A percentile compares a stretch with the other conserved stretches of the same genome.
These are phyloP conservation scores for Zingel zingel DNA, from an alignment of 2,113 vertebrate species.

Conservation along the genomic window DNA sequence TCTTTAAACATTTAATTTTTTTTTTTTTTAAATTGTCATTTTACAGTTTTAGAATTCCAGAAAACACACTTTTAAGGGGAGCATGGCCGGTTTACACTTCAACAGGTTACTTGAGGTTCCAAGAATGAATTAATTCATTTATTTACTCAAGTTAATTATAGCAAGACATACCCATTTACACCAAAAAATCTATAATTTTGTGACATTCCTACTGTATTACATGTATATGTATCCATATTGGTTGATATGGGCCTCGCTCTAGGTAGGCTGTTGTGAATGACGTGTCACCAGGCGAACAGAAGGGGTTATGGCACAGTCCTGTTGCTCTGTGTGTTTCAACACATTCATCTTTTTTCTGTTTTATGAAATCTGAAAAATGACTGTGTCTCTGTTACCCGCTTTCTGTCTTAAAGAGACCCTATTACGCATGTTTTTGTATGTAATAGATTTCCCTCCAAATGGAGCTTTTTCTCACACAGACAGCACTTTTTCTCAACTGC, in stretches of 20 bases:
- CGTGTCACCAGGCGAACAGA: background rate
- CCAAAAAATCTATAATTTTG: background rate
- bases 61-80: background rate
- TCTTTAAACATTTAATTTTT: too few species aligned
- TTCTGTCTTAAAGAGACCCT: background rate
- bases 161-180: too few species aligned
- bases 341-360: background rate
- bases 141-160: background rate
- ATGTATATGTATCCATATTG: background rate
- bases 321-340: slow-evolving; percentile 1
- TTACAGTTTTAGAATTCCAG: background rate
- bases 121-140: background rate
- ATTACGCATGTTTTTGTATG: too few species aligned
- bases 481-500: too few species aligned
- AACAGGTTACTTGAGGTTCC: background rate
- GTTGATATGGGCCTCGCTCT: background rate
- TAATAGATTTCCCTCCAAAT: too few species aligned
- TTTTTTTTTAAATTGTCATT: background rate
- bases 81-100: background rate
- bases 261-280: background rate
- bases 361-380: slow-evolving; percentile 30
- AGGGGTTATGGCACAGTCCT: background rate
- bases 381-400: background rate
- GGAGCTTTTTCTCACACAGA: too few species aligned
- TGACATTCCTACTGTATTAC: background rate